Evolutionary conservation across 2,113 vertebrate species (phyloP).

Genomic region (Cercocebus atys): DNA sequence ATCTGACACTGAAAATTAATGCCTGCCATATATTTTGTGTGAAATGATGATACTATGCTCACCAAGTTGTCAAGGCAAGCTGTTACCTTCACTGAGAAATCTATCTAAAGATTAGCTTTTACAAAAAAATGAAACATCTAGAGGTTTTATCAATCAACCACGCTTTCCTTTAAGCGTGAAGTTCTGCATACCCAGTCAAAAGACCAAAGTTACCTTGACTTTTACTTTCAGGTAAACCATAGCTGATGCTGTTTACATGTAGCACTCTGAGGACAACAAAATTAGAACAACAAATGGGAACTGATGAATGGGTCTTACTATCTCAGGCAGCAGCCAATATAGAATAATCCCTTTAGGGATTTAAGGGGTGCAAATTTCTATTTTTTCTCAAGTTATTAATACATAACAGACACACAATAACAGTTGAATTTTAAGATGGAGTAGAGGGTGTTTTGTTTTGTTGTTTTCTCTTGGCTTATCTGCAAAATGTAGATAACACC

Average conservation of each 20-base stretch:
- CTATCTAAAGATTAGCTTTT: constrained; percentile 50
- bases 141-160: constrained; percentile 52
- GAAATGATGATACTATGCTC: constrained; percentile 62
- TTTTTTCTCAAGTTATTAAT: neutral
- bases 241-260: neutral
- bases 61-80: constrained; percentile 65
- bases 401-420: neutral
- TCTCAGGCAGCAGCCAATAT: neutral
- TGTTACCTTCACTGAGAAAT: constrained; percentile 61
- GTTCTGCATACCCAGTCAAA: neutral
- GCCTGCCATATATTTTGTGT: constrained; percentile 71
- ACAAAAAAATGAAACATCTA: constrained; percentile 6
- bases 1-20: constrained; percentile 78
- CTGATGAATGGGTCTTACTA: neutral
- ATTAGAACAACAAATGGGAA: neutral
- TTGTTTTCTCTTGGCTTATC: neutral
- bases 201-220: neutral
- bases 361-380: neutral
- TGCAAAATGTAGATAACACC: neutral
- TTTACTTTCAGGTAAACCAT: neutral
- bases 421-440: neutral
- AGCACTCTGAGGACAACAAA: neutral
- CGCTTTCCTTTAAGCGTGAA: neutral
- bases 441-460: neutral
- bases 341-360: neutral